Evolutionary conservation across 2,888 invertebrate species (phyloP).

Genomic region (Adelphocoris suturalis): DNA sequence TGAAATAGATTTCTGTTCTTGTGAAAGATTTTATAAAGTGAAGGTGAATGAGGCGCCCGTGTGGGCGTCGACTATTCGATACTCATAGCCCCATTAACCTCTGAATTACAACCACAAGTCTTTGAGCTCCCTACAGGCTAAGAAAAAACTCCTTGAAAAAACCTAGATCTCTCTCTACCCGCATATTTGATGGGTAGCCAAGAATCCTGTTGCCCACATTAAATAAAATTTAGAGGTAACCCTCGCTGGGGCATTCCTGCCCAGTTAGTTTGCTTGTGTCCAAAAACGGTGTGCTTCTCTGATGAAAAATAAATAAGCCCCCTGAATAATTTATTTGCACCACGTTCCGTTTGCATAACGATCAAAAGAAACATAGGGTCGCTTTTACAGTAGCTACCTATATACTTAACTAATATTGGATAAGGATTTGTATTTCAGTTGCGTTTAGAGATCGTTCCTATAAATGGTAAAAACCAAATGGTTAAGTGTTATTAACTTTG

Average conservation of each 20-base stretch:
- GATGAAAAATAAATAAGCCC: not conserved
- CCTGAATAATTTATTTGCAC: not conserved
- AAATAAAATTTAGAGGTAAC: constrained; percentile 23
- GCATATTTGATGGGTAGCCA: constrained; percentile 16
- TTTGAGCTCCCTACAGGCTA: not conserved
- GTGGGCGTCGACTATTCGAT: not conserved
- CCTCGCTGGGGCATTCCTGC: not conserved
- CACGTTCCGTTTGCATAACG: not conserved
- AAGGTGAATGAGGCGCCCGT: not conserved
- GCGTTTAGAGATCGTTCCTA: no score
- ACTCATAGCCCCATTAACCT: not conserved
- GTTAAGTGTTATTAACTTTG: no score
- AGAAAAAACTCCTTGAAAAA: not conserved
- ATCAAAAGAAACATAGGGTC: not conserved
- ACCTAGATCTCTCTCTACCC: constrained; percentile 17
- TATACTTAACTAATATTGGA: no score
- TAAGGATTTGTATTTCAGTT: no score
- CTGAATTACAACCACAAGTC: not conserved
- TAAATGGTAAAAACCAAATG: no score
- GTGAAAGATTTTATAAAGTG: not conserved
- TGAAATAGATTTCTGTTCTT: not conserved
- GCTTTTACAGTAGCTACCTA: no score
- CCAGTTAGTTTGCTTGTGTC: not conserved
- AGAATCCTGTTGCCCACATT: constrained; percentile 17
- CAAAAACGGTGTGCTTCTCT: not conserved